phyloP scores from a whole-genome alignment of 1,140 invertebrate genomes.

The Leptinotarsa lineolata region DNA sequence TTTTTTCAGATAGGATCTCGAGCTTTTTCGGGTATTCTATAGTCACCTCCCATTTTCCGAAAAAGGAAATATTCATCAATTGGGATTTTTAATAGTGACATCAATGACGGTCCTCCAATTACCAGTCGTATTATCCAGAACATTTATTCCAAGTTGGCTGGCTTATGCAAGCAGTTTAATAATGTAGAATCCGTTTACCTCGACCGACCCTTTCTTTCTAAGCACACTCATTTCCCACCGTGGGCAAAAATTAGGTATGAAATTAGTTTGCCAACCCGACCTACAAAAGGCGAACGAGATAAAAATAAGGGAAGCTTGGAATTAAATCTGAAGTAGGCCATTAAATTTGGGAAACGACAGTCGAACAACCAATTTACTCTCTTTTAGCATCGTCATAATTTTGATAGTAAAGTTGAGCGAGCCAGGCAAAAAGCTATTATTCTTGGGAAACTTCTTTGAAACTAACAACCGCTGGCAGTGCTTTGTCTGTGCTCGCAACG shows the following conservation, averaged over 20 bases:
- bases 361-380: conserved; percentile 6
- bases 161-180: too few relatives aligned
- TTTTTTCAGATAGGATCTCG: too few relatives aligned
- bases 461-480: background rate
- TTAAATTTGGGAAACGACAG: conserved; percentile 2
- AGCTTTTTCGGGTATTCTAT: too few relatives aligned
- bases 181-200: too few relatives aligned
- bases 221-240: background rate
- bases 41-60: too few relatives aligned
- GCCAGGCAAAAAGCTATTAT: conserved; percentile 3
- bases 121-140: too few relatives aligned
- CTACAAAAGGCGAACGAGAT: background rate
- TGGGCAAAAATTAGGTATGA: background rate
- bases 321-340: background rate
- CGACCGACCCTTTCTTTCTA: too few relatives aligned
- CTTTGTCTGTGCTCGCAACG: conserved; percentile 4
- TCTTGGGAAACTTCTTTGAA: background rate
- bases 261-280: background rate
- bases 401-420: conserved; percentile 3
- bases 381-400: conserved; percentile 8
- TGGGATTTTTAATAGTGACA: too few relatives aligned
- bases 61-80: too few relatives aligned
- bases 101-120: too few relatives aligned
- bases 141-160: too few relatives aligned
- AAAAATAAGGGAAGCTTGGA: background rate